These are phyloP conservation scores for Colletes collaris DNA, from an alignment of 2,888 invertebrate genomes.

Conservation along the genomic window DNA sequence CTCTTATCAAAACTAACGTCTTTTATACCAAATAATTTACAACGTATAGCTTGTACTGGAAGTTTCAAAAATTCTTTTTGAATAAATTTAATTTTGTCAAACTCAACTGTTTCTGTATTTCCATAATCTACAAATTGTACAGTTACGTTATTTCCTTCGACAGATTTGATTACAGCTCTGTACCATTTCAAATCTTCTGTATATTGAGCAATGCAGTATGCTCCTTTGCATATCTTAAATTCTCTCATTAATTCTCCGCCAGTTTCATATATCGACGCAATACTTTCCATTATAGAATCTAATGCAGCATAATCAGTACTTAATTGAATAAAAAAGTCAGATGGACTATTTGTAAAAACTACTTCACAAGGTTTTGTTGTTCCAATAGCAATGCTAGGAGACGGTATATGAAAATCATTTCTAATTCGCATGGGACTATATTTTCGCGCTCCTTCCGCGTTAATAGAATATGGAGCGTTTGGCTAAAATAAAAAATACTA, in stretches of 20 bases:
- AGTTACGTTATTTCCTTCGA: conserved; percentile 83
- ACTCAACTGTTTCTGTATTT: conserved; percentile 86
- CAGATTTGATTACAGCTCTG: conserved; percentile 85
- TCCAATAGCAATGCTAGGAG: conserved; percentile 69
- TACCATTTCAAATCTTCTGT: conserved; percentile 88
- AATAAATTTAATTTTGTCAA: conserved; percentile 83
- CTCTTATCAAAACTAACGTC: conserved; percentile 53
- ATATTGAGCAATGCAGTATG: conserved; percentile 78
- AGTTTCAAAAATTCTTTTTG: conserved; percentile 74
- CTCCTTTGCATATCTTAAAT: conserved; percentile 62
- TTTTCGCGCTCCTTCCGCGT: conserved; percentile 1
- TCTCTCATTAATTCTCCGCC: conserved; percentile 69
- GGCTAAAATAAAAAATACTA: conserved; percentile 8
- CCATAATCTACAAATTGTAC: conserved; percentile 90
- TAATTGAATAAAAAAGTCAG: conserved; percentile 79
- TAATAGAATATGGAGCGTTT: neutral
- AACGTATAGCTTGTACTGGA: conserved; percentile 80
- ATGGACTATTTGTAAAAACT: conserved; percentile 71
- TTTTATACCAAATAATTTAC: conserved; percentile 77
- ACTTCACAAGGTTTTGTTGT: conserved; percentile 74
- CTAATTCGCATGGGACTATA: conserved; percentile 1
- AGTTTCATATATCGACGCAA: conserved; percentile 70
- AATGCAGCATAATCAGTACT: conserved; percentile 73
- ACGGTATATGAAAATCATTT: conserved; percentile 56
- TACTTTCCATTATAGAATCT: conserved; percentile 73